Percentiles rank a stretch among this genome's conserved stretches.
Evolutionary conservation across 1,140 invertebrate genomes (phyloP).

Genomic region (Orius laevigatus): DNA sequence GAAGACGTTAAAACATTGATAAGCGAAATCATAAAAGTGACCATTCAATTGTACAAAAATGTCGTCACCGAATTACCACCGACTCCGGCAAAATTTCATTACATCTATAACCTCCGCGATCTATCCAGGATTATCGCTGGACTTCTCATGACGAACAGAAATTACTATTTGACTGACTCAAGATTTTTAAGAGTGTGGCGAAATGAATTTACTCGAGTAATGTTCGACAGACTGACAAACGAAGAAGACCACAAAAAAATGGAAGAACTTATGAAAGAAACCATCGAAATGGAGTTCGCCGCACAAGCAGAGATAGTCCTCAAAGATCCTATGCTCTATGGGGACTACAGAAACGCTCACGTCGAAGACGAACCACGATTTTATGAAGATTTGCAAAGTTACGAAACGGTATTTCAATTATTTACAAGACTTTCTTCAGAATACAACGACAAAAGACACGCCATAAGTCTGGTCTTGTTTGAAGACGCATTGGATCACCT

Average conservation of each 20-base stretch:
- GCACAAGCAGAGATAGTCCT: slow-evolving; percentile 46
- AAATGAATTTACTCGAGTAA: slow-evolving; percentile 71
- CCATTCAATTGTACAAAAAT: slow-evolving; percentile 58
- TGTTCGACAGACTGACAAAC: slow-evolving; percentile 70
- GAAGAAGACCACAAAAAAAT: slow-evolving; percentile 36
- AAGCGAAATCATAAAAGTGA: slow-evolving; percentile 52
- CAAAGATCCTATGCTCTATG: slow-evolving; percentile 67
- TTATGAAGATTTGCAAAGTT: slow-evolving; percentile 82
- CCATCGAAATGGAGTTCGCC: slow-evolving; percentile 32
- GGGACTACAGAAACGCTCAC: slow-evolving; percentile 70
- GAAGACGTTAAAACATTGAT: slow-evolving; percentile 45
- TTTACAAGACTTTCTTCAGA: slow-evolving; percentile 80
- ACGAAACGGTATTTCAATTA: slow-evolving; percentile 63
- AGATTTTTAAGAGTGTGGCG: slow-evolving; percentile 71
- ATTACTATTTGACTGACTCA: slow-evolving; percentile 39
- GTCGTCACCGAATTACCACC: slow-evolving; percentile 42
- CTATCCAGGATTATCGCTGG: slow-evolving; percentile 67
- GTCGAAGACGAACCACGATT: slow-evolving; percentile 56
- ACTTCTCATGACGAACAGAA: slow-evolving; percentile 52
- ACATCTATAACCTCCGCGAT: slow-evolving; percentile 85
- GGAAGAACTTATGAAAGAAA: slow-evolving; percentile 29
- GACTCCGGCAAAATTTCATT: slow-evolving; percentile 84
- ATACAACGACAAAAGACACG: slow-evolving; percentile 49
- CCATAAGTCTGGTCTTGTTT: slow-evolving; percentile 67
- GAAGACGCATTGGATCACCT: slow-evolving; percentile 80